These are phyloP conservation scores for Camptogramma bilineatum DNA, from an alignment of 2,888 invertebrate genomes.

Conservation along the genomic window DNA sequence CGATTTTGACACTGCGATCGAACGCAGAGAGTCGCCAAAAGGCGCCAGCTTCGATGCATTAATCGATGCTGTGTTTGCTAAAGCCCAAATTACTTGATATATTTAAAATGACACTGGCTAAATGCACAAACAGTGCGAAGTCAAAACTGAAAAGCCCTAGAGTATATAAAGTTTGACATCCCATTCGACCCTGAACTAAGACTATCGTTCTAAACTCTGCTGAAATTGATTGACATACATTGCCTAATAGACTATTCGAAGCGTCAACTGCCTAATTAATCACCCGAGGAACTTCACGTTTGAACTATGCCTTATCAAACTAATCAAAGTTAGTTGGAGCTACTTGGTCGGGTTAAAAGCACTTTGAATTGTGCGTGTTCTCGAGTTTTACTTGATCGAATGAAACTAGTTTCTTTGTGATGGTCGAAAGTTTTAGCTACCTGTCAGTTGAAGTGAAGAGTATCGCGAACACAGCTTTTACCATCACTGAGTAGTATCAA, in stretches of 20 bases:
- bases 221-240: constrained; percentile 11
- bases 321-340: constrained; percentile 37
- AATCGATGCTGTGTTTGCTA: too few relatives aligned
- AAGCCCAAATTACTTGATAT: too few relatives aligned
- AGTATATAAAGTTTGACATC: too few relatives aligned
- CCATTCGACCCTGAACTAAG: not conserved
- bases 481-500: too few relatives aligned
- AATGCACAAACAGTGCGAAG: too few relatives aligned
- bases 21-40: too few relatives aligned
- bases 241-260: constrained; percentile 7
- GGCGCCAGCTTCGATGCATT: too few relatives aligned
- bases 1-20: too few relatives aligned
- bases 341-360: constrained; percentile 7
- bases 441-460: too few relatives aligned
- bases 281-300: constrained; percentile 20
- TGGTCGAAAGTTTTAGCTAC: not conserved
- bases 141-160: too few relatives aligned
- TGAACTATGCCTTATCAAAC: constrained; percentile 31
- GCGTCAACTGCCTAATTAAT: constrained; percentile 25
- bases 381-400: not conserved
- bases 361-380: constrained; percentile 11
- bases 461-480: too few relatives aligned
- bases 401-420: not conserved
- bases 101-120: too few relatives aligned
- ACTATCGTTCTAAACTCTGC: not conserved